Base-by-base conservation (phyloP, 2,113 vertebrate genomes). In the Solea senegalensis region DNA sequence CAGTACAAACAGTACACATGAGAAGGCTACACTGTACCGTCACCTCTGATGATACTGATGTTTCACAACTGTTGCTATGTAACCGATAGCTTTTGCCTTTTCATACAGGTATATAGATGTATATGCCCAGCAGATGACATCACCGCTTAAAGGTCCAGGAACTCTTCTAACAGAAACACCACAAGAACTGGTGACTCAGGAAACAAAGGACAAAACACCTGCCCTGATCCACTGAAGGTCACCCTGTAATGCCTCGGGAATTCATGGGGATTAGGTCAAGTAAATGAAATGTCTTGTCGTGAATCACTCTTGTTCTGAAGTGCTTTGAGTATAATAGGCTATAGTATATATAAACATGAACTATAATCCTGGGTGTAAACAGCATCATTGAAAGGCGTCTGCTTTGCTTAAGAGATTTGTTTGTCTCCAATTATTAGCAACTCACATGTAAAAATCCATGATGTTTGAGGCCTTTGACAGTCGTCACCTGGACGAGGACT, bases 181-280 rank as follows among this genome's bases (percentile, higher is more conserved):
- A 41, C 55, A 65, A 65, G 8, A 77, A 78, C 51, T 34, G 44
- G 43, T 64, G 52, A 72, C 57, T 78, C 44, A 74, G 59, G 51
- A 53, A 82, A 83, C 65, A 77, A 76, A 86, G 76, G 55, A 80
- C 65, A 34, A 72, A 65, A 54, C 64, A 54, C 44, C 44, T 8
- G 63, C 14, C 61, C 15, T 53, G 53, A 78, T 69, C 55, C 59
- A 72, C 27, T 52, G 64, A 51, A 39, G 55, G 27, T 54, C 62
- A 73, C 43, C 48, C 53, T 57, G 28, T 69, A 43, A 80, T 76
- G 78, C 73, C 63, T 21, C 41, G 9, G 65, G 75, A 82, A 48
- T 69, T 70, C 21, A 48, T 9, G 49, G 56, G 60, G 73, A 73
- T 85, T 78, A 76, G 67, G 80, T 79, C 74, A 76, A 83, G 74